Percentiles rank a stretch among this genome's conserved stretches.
These are phyloP conservation scores for Drosophila fulvimacula DNA, from an alignment of 2,888 invertebrate species.

Conservation along the genomic window DNA sequence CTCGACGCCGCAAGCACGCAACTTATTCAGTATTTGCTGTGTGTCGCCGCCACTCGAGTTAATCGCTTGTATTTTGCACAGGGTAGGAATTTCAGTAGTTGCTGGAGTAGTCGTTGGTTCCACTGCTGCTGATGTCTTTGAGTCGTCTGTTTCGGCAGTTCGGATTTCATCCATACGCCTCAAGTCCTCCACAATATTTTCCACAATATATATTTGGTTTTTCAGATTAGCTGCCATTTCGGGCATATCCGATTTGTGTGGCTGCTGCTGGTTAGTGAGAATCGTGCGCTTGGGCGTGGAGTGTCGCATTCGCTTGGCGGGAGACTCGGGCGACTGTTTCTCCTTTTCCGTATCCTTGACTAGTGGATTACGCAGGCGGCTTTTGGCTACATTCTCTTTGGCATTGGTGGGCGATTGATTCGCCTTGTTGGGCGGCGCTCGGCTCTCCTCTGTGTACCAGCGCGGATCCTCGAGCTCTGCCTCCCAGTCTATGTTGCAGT, in stretches of 20 bases:
- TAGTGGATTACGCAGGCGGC: neutral
- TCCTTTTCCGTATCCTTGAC: neutral
- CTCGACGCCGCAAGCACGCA: constrained; percentile 78
- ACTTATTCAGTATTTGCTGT: constrained; percentile 73
- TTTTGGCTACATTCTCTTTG: constrained; percentile 67
- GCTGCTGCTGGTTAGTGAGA: constrained; percentile 44
- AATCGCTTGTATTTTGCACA: constrained; percentile 22
- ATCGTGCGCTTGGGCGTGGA: constrained; percentile 42
- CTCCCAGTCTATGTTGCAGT: constrained; percentile 68
- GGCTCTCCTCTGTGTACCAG: constrained; percentile 68
- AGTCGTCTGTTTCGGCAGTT: too few relatives aligned
- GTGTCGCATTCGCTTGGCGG: constrained; percentile 32
- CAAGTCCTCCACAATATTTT: constrained; percentile 31
- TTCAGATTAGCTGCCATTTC: constrained; percentile 11
- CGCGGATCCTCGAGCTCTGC: constrained; percentile 80
- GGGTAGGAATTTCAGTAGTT: constrained; percentile 1
- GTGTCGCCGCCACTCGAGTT: constrained; percentile 46
- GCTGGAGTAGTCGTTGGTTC: neutral
- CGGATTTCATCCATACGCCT: constrained; percentile 16
- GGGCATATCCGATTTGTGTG: constrained; percentile 9
- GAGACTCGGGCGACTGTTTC: neutral
- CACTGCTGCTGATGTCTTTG: neutral
- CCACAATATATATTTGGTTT: constrained; percentile 23
- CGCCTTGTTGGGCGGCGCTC: constrained; percentile 18
- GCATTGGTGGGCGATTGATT: constrained; percentile 60